These are phyloP conservation scores for Lates japonicus DNA, from an alignment of 2,797 vertebrate species.

Conservation along the genomic window DNA sequence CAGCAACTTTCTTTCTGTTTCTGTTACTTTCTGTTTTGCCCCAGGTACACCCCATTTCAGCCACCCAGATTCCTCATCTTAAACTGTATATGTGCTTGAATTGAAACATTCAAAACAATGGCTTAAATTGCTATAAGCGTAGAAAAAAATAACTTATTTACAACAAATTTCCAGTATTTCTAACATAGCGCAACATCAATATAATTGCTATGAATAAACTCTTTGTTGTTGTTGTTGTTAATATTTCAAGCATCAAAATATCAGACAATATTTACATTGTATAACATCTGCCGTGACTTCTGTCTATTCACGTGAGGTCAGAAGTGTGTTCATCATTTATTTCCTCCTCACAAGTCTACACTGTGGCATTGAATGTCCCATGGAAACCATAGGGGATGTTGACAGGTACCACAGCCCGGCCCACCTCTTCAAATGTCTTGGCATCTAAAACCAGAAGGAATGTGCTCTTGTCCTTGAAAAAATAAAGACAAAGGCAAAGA, in stretches of 20 bases:
- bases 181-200: no score
- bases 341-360: conserved; percentile 15
- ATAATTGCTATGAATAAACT: not conserved
- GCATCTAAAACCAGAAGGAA: conserved; percentile 94
- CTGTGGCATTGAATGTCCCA: conserved; percentile 84
- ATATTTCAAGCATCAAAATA: not conserved
- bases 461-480: conserved; percentile 87
- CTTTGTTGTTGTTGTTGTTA: not conserved
- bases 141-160: conserved; percentile 9
- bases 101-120: not conserved
- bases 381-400: conserved; percentile 95
- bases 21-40: not conserved
- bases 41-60: not conserved
- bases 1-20: not conserved
- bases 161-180: not conserved
- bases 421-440: conserved; percentile 90
- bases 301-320: not conserved
- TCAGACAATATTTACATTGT: conserved; percentile 20
- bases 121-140: not conserved
- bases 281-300: not conserved
- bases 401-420: conserved; percentile 89
- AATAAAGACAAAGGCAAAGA: not conserved
- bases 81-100: not conserved
- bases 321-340: not conserved
- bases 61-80: not conserved